These are phyloP conservation scores for Cyclophora albipunctata DNA, from an alignment of 2,888 invertebrate genomes.

Conservation along the genomic window DNA sequence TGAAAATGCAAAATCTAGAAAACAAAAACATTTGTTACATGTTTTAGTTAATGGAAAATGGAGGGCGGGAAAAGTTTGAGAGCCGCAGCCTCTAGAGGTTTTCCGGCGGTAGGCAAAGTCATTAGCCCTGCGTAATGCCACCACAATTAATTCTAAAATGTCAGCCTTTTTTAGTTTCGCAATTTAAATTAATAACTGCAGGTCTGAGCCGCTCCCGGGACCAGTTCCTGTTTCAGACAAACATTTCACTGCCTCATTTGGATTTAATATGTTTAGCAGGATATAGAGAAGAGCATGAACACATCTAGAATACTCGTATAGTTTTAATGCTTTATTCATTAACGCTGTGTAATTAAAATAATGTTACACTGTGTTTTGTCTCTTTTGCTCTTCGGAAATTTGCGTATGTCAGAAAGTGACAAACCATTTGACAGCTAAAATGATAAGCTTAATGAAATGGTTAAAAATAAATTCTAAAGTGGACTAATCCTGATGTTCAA, in stretches of 20 bases:
- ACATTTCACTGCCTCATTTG: not conserved
- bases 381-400: too few species aligned
- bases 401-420: too few species aligned
- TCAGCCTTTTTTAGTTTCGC: slow-evolving; percentile 18
- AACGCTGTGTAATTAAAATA: too few species aligned
- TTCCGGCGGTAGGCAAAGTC: slow-evolving; percentile 11
- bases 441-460: too few species aligned
- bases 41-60: too few species aligned
- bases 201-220: not conserved
- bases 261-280: not conserved
- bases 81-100: slow-evolving; percentile 9
- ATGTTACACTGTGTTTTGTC: too few species aligned
- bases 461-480: too few species aligned
- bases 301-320: not conserved
- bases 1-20: too few species aligned
- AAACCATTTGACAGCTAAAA: too few species aligned
- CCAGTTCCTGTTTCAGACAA: not conserved
- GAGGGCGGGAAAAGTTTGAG: slow-evolving; percentile 1
- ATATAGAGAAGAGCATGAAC: not conserved
- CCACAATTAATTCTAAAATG: slow-evolving; percentile 15
- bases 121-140: slow-evolving; percentile 11
- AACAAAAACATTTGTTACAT: too few species aligned
- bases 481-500: too few species aligned
- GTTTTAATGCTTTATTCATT: not conserved
- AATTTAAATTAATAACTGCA: slow-evolving; percentile 15